Evolutionary conservation across 2,113 vertebrate genomes (phyloP).

Genomic region (Chaenogobius annularis): DNA sequence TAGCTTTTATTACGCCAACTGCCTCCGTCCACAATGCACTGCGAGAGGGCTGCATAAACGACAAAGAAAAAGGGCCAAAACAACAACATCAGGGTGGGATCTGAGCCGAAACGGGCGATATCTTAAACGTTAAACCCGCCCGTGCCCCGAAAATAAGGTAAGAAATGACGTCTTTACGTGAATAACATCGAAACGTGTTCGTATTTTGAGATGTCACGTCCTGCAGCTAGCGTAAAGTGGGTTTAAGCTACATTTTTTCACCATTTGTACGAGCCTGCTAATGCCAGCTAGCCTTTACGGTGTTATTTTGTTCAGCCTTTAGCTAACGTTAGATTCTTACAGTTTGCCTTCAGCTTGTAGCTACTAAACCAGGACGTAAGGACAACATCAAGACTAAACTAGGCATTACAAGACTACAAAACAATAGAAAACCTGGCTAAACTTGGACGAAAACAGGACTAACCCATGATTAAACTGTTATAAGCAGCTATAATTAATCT

Average conservation of each 20-base stretch:
- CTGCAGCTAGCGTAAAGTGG: slow-evolving; percentile 10
- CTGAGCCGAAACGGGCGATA: slow-evolving; percentile 1
- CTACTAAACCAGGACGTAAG: too few species aligned
- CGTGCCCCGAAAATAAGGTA: slow-evolving; percentile 58
- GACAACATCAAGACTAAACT: not conserved
- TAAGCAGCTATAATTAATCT: not conserved
- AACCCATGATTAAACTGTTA: not conserved
- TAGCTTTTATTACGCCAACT: too few species aligned
- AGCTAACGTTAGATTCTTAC: not conserved
- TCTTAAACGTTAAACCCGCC: not conserved
- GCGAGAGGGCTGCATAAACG: slow-evolving; percentile 70
- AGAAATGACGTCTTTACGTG: not conserved
- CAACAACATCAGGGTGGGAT: slow-evolving; percentile 66
- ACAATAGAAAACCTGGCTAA: not conserved
- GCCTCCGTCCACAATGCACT: slow-evolving; percentile 76
- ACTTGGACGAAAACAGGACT: not conserved
- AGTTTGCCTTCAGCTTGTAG: not conserved
- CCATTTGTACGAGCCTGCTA: slow-evolving; percentile 38
- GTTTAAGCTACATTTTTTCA: slow-evolving; percentile 22
- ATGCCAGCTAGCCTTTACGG: slow-evolving; percentile 25
- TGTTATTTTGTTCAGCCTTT: not conserved
- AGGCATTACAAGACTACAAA: not conserved
- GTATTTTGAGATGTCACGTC: slow-evolving; percentile 11
- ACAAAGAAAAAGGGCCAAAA: slow-evolving; percentile 60
- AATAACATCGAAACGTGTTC: not conserved